A percentile compares a stretch with the other conserved stretches of the same genome.
Conservation (phyloP, 2,797 vertebrate genomes). For the Anguilla pacifica region DNA sequence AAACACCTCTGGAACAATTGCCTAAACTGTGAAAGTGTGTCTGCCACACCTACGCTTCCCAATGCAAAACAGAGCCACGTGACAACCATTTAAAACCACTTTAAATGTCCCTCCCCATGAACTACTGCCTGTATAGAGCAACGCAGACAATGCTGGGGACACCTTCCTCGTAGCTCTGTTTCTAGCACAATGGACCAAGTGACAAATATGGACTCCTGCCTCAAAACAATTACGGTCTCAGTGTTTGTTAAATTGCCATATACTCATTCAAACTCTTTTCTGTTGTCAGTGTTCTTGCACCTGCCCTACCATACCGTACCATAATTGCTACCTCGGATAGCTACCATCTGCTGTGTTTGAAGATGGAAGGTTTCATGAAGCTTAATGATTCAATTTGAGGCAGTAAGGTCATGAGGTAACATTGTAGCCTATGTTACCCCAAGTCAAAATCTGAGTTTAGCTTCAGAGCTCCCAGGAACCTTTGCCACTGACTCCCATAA, state of each 20-base stretch:
- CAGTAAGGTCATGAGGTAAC: background rate
- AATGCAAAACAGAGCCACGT: constrained; percentile 6
- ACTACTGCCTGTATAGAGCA: background rate
- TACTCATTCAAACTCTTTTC: background rate
- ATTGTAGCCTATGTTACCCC: background rate
- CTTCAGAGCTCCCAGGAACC: background rate
- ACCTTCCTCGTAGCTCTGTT: background rate
- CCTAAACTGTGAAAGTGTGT: background rate
- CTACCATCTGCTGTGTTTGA: background rate
- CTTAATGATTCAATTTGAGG: background rate
- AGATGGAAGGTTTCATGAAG: background rate
- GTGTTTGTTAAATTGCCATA: background rate
- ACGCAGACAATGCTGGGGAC: background rate
- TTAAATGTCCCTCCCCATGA: background rate
- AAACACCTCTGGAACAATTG: background rate
- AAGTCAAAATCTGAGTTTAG: background rate
- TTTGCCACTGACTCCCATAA: background rate
- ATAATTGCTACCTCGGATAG: background rate
- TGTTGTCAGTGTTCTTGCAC: background rate
- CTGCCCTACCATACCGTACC: background rate
- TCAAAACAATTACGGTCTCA: background rate
- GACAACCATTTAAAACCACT: background rate
- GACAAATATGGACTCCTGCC: background rate
- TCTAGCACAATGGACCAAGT: background rate
- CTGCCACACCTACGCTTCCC: background rate